A percentile compares a stretch with the other conserved stretches of the same genome.
Conservation (phyloP, 2,797 vertebrate genomes). For the Pantherophis vulpinus region DNA sequence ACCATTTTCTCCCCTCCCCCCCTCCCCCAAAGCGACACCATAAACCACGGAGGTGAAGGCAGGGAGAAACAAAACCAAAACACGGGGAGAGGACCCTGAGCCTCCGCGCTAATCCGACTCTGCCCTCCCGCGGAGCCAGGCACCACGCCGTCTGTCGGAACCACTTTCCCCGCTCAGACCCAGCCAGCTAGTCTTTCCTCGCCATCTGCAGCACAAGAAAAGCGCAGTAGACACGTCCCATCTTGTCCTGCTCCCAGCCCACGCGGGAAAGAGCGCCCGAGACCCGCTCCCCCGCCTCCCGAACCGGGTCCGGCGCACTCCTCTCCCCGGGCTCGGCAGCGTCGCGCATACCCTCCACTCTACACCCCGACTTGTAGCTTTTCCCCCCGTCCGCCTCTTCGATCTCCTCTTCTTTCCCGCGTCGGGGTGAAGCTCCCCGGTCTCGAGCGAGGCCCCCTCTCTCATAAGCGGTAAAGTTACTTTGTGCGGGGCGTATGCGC, state of each 20-base stretch:
- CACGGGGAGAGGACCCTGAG: neutral
- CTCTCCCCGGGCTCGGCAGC: neutral
- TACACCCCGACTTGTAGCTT: constrained; percentile 26
- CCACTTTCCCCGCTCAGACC: constrained; percentile 6
- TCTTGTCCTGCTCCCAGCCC: neutral
- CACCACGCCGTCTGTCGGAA: neutral
- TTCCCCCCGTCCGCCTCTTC: neutral
- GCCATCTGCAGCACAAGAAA: neutral
- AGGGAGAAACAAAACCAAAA: neutral
- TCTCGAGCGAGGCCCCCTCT: neutral
- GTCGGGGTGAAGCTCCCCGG: neutral
- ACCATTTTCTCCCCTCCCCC: neutral
- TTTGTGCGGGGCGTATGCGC: constrained; percentile 47
- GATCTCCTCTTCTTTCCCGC: neutral
- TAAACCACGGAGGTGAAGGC: neutral
- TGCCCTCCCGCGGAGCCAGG: neutral
- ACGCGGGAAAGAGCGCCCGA: neutral
- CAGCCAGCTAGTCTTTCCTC: neutral
- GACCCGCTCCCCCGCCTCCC: neutral
- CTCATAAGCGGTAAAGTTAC: constrained; percentile 65
- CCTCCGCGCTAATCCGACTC: neutral
- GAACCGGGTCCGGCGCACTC: neutral
- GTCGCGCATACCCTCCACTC: neutral
- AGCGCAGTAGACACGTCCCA: neutral
- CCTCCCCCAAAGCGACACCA: neutral